Evolutionary conservation across 2,888 invertebrate genomes (phyloP).

Genomic region (Caenorhabditis afra): DNA sequence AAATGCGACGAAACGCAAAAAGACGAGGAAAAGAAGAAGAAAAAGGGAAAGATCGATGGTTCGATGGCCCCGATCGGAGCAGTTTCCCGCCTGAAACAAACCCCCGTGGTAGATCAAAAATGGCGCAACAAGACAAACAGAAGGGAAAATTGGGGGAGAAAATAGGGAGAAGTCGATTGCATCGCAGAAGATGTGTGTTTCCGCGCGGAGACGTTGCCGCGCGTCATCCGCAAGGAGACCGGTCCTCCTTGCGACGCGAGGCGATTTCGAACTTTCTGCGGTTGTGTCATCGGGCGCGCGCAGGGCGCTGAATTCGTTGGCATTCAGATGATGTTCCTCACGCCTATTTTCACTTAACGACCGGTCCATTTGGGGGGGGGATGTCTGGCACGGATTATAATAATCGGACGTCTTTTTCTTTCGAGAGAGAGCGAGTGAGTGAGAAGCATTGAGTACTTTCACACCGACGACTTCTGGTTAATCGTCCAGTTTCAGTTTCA

Average conservation of each 20-base stretch:
- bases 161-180: slow-evolving; percentile 24
- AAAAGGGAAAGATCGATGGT: too few relatives aligned
- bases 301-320: slow-evolving; percentile 5
- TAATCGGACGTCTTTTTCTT: background rate
- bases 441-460: too few relatives aligned
- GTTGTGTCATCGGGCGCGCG: slow-evolving; percentile 43
- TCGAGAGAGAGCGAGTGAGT: slow-evolving; percentile 18
- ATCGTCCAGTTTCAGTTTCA: background rate
- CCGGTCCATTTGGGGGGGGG: slow-evolving; percentile 41
- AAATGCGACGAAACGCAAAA: too few relatives aligned
- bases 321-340: slow-evolving; percentile 23
- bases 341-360: background rate
- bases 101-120: slow-evolving; percentile 19
- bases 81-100: background rate
- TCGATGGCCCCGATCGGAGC: too few relatives aligned
- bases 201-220: slow-evolving; percentile 12
- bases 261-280: slow-evolving; percentile 33
- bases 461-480: background rate
- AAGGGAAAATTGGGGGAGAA: background rate
- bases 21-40: too few relatives aligned
- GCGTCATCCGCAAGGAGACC: slow-evolving; percentile 35
- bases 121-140: slow-evolving; percentile 4
- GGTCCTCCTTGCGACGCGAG: slow-evolving; percentile 23
- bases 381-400: slow-evolving; percentile 30
- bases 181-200: slow-evolving; percentile 26